A percentile compares a stretch with the other conserved stretches of the same genome.
These are phyloP conservation scores for Coleophora flavipennella DNA, from an alignment of 2,888 invertebrate genomes.

Conservation along the genomic window DNA sequence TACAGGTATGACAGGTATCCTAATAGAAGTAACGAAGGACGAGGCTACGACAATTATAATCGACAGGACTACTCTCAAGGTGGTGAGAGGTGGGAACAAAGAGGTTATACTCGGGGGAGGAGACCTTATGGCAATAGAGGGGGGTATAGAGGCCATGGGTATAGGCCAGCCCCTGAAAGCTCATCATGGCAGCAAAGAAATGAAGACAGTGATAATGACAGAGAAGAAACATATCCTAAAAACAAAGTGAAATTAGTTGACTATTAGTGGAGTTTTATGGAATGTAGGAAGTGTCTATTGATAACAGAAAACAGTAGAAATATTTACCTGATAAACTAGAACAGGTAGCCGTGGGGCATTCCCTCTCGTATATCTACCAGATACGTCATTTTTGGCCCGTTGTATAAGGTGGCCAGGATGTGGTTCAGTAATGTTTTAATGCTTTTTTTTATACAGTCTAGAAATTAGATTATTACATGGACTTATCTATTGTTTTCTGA, in stretches of 20 bases:
- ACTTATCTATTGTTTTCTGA: no score
- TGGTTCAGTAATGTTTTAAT: no score
- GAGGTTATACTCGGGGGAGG: constrained; percentile 16
- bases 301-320: no score
- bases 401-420: no score
- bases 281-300: no score
- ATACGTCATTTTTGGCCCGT: no score
- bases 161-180: constrained; percentile 19
- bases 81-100: constrained; percentile 30
- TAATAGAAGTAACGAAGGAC: constrained; percentile 15
- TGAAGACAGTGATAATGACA: constrained; percentile 17
- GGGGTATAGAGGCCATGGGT: constrained; percentile 26
- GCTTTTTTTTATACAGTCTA: no score
- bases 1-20: constrained; percentile 30
- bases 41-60: constrained; percentile 12
- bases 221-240: constrained; percentile 20
- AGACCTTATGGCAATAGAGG: constrained; percentile 37
- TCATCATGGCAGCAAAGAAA: constrained; percentile 14
- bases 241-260: constrained; percentile 58
- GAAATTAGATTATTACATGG: no score
- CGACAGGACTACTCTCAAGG: constrained; percentile 14
- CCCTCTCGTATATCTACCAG: no score
- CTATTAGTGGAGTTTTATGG: constrained; percentile 29
- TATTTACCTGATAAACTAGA: no score
- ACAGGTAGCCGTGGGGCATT: no score